These are phyloP conservation scores for Andricus curvator DNA, from an alignment of 2,888 invertebrate species.

Conservation along the genomic window DNA sequence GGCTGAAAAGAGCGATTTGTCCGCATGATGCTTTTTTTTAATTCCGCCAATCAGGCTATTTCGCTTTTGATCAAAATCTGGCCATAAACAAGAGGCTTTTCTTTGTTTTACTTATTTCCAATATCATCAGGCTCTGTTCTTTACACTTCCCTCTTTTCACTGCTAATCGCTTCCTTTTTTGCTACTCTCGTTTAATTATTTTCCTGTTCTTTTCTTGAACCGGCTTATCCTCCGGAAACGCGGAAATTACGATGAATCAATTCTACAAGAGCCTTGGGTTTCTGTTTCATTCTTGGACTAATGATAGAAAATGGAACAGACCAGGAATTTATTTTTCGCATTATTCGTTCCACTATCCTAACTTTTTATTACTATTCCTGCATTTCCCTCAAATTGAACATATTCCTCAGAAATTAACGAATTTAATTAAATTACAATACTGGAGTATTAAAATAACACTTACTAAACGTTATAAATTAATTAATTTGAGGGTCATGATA, in stretches of 20 bases:
- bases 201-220: slow-evolving; percentile 9
- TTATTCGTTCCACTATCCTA: too few species aligned
- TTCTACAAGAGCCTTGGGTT: slow-evolving; percentile 15
- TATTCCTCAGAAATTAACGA: too few species aligned
- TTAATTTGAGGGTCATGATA: too few species aligned
- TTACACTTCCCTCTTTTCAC: background rate
- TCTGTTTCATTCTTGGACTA: slow-evolving; percentile 22
- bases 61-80: background rate
- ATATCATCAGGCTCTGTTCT: background rate
- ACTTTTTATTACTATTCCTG: too few species aligned
- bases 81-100: background rate
- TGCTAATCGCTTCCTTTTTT: slow-evolving; percentile 22
- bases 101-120: background rate
- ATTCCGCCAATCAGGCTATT: background rate
- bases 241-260: slow-evolving; percentile 15
- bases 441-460: too few species aligned
- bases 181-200: slow-evolving; percentile 24
- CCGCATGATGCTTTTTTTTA: background rate
- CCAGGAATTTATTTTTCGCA: background rate
- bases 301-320: background rate
- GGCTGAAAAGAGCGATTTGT: background rate
- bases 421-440: too few species aligned
- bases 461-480: too few species aligned
- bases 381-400: too few species aligned
- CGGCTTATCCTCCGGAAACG: slow-evolving; percentile 19